Evolutionary conservation across 2,888 invertebrate genomes (phyloP), one percentile per base, ranked within the genome.

Genomic region (Mythimna vitellina): DNA sequence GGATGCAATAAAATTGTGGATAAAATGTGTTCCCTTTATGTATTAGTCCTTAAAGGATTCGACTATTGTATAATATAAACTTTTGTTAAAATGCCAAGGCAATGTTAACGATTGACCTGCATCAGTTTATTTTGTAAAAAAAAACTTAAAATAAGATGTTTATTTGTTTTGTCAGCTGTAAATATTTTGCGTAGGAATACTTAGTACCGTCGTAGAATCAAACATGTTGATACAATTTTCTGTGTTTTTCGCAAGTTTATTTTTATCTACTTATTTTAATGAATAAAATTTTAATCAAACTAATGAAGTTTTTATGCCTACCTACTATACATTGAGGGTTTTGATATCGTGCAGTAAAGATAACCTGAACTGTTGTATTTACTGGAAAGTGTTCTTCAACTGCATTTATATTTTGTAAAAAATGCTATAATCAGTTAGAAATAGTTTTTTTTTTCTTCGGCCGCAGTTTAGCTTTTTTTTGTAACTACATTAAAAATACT

Each of bases 261-360:
- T 96, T 60, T 96, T 95, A 96, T 95, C 94, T 95, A 96, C 95
- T 95, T 95, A 95, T 95, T 96, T 96, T 96, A 94, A 94, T 92
- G 92, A 96, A 95, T 94, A 96, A 96, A 96, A 93, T 89, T 92
- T 94, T 92, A 92, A 93, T 93, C 93, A 92, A 90, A 92, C 75
- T 57, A 62, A 56, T 78, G 68, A 70, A 78, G 88, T 91, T 86
- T 79, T 83, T 88, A 9, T 51, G 14, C 82, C 79, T 64, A 35
- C 32, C 12, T 60, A 46, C 12, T 62, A 17, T 20, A 38, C 5
- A 29, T 14, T 5, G n/a, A 17, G 46, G 9, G 14, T 25, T 49
- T 20, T 20, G 32, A 35, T 3, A 35, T 22, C 3, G n/a, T 35
- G n/a, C n/a, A 35, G 53, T 35, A n/a, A 35, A 2, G 32, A 20